Evolutionary conservation across 2,888 invertebrate genomes (phyloP).

Genomic region (Oxytorus armatus): DNA sequence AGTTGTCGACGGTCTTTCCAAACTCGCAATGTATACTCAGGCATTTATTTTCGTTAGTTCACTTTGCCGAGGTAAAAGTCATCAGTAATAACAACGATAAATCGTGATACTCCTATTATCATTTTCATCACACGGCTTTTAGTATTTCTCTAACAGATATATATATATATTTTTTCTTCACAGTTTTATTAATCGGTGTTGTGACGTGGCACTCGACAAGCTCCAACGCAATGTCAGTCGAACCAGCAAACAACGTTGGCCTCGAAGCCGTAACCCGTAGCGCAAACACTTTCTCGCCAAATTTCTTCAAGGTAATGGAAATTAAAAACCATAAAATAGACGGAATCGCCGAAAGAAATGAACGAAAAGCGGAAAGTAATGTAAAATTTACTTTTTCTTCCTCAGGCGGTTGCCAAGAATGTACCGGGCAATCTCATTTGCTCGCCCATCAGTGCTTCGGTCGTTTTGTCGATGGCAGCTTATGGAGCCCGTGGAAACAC

Average conservation of each 20-base stretch:
- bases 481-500: slow-evolving; percentile 78
- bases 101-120: no score
- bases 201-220: slow-evolving; percentile 51
- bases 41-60: background rate
- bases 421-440: slow-evolving; percentile 74
- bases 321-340: background rate
- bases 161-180: slow-evolving; percentile 13
- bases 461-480: slow-evolving; percentile 79
- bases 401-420: slow-evolving; percentile 69
- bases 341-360: background rate
- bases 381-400: background rate
- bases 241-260: background rate
- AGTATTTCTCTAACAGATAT: no score
- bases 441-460: slow-evolving; percentile 81
- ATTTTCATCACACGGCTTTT: no score
- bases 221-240: slow-evolving; percentile 53
- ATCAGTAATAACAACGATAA: background rate
- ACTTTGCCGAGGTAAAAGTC: background rate
- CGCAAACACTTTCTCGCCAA: slow-evolving; percentile 45
- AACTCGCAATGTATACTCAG: background rate
- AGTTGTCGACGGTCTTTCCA: background rate
- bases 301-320: slow-evolving; percentile 55
- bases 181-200: slow-evolving; percentile 57
- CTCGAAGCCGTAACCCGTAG: slow-evolving; percentile 41
- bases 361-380: background rate